Evolutionary conservation across 2,797 vertebrate species (phyloP).

Genomic region (Semotilus atromaculatus): DNA sequence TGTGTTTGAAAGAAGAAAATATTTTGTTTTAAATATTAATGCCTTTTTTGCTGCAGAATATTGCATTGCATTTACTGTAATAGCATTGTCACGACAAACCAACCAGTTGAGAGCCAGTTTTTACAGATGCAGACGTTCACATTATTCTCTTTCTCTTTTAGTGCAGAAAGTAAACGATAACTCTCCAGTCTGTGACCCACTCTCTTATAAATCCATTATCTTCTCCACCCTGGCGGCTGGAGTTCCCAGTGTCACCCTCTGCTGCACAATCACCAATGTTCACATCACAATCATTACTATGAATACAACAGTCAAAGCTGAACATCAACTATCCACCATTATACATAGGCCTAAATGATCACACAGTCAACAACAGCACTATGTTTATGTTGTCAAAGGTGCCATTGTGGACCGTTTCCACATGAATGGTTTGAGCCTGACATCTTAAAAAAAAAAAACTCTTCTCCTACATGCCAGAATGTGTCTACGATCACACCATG

Average conservation of each 20-base stretch:
- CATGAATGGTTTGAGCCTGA: slow-evolving; percentile 41
- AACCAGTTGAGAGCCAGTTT: not conserved
- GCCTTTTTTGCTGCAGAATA: not conserved
- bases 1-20: too few relatives aligned
- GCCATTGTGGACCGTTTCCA: slow-evolving; percentile 45
- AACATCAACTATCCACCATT: too few relatives aligned
- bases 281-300: too few relatives aligned
- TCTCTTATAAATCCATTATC: slow-evolving; percentile 45
- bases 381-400: slow-evolving; percentile 27
- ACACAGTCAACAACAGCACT: too few relatives aligned
- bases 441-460: slow-evolving; percentile 41
- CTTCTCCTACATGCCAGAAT: slow-evolving; percentile 1
- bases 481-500: slow-evolving; percentile 20
- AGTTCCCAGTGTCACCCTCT: slow-evolving; percentile 30
- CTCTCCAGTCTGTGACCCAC: slow-evolving; percentile 45
- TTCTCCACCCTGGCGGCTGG: slow-evolving; percentile 47
- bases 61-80: not conserved
- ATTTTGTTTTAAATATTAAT: not conserved
- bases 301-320: too few relatives aligned
- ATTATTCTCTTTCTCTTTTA: not conserved
- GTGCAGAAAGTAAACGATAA: slow-evolving; percentile 51
- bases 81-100: not conserved
- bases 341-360: too few relatives aligned
- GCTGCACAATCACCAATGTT: not conserved
- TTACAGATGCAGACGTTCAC: not conserved